Conservation (phyloP, 2,797 vertebrate species). For the Sparus aurata region DNA sequence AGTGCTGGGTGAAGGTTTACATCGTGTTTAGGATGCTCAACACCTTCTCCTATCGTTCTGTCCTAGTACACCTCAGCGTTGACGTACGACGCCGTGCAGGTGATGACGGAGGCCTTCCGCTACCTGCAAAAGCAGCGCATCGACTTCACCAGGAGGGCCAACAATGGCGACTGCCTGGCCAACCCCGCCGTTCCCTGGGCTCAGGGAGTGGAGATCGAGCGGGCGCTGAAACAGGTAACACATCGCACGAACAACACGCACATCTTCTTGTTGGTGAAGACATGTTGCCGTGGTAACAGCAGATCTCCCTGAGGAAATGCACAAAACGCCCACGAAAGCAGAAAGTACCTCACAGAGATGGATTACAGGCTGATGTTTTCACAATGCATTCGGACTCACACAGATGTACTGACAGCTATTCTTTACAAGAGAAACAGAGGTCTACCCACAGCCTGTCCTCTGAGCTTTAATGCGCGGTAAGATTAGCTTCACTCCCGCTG, state of each 20-base stretch:
- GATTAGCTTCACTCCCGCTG: slow-evolving; percentile 41
- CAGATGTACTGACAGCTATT: slow-evolving; percentile 29
- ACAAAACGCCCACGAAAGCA: slow-evolving; percentile 37
- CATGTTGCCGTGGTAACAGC: slow-evolving; percentile 63
- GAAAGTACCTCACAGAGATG: slow-evolving; percentile 28
- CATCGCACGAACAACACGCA: not conserved
- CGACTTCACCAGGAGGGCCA: slow-evolving; percentile 95
- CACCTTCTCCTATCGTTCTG: not conserved
- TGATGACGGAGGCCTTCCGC: slow-evolving; percentile 98
- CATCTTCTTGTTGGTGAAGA: slow-evolving; percentile 25
- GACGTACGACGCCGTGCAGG: slow-evolving; percentile 98
- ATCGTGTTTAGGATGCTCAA: not conserved
- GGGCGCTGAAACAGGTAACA: slow-evolving; percentile 96
- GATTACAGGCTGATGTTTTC: slow-evolving; percentile 31
- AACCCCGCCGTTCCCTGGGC: slow-evolving; percentile 98
- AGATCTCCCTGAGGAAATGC: slow-evolving; percentile 28
- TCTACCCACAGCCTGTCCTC: slow-evolving; percentile 25
- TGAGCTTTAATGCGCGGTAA: slow-evolving; percentile 44
- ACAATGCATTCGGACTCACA: not conserved
- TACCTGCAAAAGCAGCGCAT: slow-evolving; percentile 96
- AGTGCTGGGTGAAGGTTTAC: not conserved
- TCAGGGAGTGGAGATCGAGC: slow-evolving; percentile 98
- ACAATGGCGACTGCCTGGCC: slow-evolving; percentile 96
- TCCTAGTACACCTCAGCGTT: slow-evolving; percentile 96
- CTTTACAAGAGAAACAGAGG: slow-evolving; percentile 33